Evolutionary conservation across 2,113 vertebrate genomes (phyloP), one percentile per base, ranked within the genome.

Genomic region (Tupaia chinensis): DNA sequence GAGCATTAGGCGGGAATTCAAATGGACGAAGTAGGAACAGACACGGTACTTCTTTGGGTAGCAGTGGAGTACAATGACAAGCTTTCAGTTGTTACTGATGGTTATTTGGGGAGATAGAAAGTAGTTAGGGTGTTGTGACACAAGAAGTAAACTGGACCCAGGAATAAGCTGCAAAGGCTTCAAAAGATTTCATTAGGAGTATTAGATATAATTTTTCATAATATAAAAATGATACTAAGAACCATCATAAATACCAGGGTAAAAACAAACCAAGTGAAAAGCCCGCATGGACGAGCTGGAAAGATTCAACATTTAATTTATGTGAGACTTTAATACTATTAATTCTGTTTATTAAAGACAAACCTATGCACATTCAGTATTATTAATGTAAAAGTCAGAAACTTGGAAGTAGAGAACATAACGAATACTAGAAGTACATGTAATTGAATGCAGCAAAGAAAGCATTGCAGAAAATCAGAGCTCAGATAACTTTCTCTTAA

Each of bases 281-380:
- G 66, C 32, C 76, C 88, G 2, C 5, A 32, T 11, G 12, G 13
- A 20, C 82, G 79, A 94, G 44, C 32, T 83, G 58, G 32, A 34
- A 81, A 93, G 56, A 44, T 69, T 16, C 29, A 83, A 16, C 34
- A 81, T 91, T 54, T 81, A 86, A n/a, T 83, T 92, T 76, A 20
- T 82, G 1, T 58, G 58, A 92, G 81, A 87, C 34, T 83, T 94
- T 72, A 78, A 60, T 94, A 92, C 29, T 81, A 1, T 92, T 84
- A 29, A 66, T 76, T 94, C 72, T 90, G 16, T 82, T 93, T 87
- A 85, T 86, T 87, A 91, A 94, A 94, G 72, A 78, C 86, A 86
- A 91, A 66, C 53, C 19, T 5, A 27, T 14, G 29, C 92, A 17
- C 34, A 60, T 44, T 78, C 17, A 16, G 69, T 89, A 73, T 73